A percentile compares a stretch with the other conserved stretches of the same genome.
Evolutionary conservation across 2,113 vertebrate species (phyloP).

Genomic region (Thymallus thymallus): DNA sequence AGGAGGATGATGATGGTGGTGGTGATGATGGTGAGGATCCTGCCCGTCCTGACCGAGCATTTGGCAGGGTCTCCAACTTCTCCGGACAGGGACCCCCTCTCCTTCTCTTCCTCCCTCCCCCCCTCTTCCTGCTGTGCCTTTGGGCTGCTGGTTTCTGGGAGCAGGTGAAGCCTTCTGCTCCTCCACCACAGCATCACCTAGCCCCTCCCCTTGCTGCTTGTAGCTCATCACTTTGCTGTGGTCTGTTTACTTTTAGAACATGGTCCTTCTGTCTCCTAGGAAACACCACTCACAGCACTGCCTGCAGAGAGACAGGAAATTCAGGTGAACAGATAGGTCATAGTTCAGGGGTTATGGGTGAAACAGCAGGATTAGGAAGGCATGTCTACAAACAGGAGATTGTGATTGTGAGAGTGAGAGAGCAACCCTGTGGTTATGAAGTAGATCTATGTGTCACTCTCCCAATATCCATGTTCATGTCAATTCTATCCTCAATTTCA

Average conservation of each 20-base stretch:
- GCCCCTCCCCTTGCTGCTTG: conserved; percentile 52
- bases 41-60: conserved; percentile 66
- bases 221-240: conserved; percentile 64
- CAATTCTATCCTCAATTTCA: too few species aligned
- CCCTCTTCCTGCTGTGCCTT: conserved; percentile 48
- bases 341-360: neutral
- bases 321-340: neutral
- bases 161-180: conserved; percentile 33
- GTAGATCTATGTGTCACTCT: neutral
- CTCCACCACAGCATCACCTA: conserved; percentile 39
- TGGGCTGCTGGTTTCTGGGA: conserved; percentile 48
- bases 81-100: conserved; percentile 42
- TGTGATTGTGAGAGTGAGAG: neutral
- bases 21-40: conserved; percentile 53
- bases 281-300: conserved; percentile 29
- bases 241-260: conserved; percentile 45
- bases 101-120: neutral
- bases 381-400: neutral
- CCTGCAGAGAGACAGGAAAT: conserved; percentile 23
- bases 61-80: conserved; percentile 75
- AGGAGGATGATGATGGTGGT: conserved; percentile 53
- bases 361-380: neutral
- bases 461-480: too few species aligned
- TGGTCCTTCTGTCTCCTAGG: conserved; percentile 36
- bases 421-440: neutral